A percentile compares a stretch with the other conserved stretches of the same genome.
Evolutionary conservation across 1,140 invertebrate species (phyloP).

Genomic region (Anastrepha ludens): DNA sequence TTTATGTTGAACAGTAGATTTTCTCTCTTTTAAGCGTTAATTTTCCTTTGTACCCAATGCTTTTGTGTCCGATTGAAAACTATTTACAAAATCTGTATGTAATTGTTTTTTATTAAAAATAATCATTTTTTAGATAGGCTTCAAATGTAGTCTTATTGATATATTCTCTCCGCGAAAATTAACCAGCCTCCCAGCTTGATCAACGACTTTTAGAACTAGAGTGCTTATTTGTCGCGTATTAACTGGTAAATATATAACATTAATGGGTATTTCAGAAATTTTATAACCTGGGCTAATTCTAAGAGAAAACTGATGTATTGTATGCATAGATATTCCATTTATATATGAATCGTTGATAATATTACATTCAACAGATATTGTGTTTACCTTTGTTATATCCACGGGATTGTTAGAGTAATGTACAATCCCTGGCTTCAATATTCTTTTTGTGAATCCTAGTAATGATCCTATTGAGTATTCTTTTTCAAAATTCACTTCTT

Average conservation of each 20-base stretch:
- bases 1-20: slow-evolving; percentile 23
- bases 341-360: background rate
- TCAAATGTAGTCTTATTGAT: too few species aligned
- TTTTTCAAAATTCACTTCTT: slow-evolving; percentile 29
- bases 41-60: background rate
- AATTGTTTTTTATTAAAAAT: background rate
- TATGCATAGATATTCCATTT: background rate
- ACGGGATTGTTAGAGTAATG: slow-evolving; percentile 32
- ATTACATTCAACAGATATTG: background rate
- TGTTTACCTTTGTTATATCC: slow-evolving; percentile 61
- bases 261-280: slow-evolving; percentile 63
- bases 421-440: too few species aligned
- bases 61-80: slow-evolving; percentile 4
- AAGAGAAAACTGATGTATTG: background rate
- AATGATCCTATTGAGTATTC: slow-evolving; percentile 52
- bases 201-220: slow-evolving; percentile 34
- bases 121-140: background rate
- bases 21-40: too few species aligned
- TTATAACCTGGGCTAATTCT: slow-evolving; percentile 62
- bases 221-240: slow-evolving; percentile 49
- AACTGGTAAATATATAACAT: slow-evolving; percentile 69
- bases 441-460: too few species aligned
- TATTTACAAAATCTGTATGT: background rate
- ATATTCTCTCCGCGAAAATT: too few species aligned
- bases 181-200: background rate